Evolutionary conservation across 2,888 invertebrate genomes (phyloP), one percentile per base, ranked within the genome.

Genomic region (Syrista parreyssii): DNA sequence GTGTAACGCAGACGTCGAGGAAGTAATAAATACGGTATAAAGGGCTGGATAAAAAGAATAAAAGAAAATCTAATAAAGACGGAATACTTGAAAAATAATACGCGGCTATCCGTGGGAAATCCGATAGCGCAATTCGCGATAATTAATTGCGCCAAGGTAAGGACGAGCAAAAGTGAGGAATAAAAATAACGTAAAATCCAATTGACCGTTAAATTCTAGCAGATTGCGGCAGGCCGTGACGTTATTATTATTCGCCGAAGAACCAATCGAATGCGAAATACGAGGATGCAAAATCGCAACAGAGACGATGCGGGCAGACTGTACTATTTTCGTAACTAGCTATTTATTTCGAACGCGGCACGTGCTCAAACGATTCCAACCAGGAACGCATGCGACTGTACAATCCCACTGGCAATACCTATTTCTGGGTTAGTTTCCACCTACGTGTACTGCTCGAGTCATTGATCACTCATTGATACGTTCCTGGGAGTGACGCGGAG

Each of bases 341-440:
- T 77, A 79, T 81, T 82, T 81, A 81, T 82, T 83, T 82, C 77
- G 76, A 79, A 76, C 77, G 77, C n/a, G 79, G 78, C 79, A 82
- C 80, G 81, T 81, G 82, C 80, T 82, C 76, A 55, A 55, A 23
- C 55, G 55, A 55, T 55, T 55, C 55, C 23, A 55, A 55, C 55
- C 23, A 23, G 55, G 23, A 55, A 55, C 55, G 55, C 23, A 55
- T 55, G 23, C 9, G 23, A 55, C 9, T 55, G 23, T 55, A 55
- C 55, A 23, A 23, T 36, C 23, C 55, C 55, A 23, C 23, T 55
- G 55, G 55, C 55, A 55, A 55, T 55, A 55, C 55, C 55, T 55
- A 55, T 55, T 55, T 55, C 23, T 55, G 55, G 23, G 55, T 23
- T 55, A 9, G 23, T 55, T 55, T 23, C 55, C 55, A 55, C 23